Percentiles rank a stretch among this genome's conserved stretches.
These are phyloP conservation scores for Corythornis cristatus DNA, from an alignment of 2,113 vertebrate genomes.

Conservation along the genomic window DNA sequence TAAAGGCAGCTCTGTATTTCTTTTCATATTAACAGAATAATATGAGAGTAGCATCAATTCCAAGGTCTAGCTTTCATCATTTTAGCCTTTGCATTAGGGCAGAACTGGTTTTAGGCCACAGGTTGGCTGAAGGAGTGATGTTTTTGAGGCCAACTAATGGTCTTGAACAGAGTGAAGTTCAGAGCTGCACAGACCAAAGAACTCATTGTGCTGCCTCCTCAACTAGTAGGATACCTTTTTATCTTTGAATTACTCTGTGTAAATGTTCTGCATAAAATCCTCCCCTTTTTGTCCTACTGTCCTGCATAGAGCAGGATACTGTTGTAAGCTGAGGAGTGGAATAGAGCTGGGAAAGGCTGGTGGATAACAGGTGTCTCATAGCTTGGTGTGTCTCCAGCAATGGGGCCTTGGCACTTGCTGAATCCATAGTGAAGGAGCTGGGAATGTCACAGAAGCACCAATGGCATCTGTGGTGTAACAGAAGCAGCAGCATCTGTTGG, in stretches of 20 bases:
- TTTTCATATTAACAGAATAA: background rate
- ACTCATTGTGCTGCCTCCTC: background rate
- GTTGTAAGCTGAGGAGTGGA: background rate
- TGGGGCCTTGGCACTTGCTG: fast-evolving
- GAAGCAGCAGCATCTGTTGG: background rate
- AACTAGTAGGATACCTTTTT: background rate
- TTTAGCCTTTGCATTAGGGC: background rate
- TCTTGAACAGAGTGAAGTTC: background rate
- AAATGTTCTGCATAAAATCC: background rate
- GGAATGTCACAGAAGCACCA: too few relatives aligned
- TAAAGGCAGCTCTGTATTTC: background rate
- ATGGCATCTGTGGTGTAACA: background rate
- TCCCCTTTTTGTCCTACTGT: background rate
- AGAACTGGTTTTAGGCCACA: background rate
- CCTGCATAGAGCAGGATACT: background rate
- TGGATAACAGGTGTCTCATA: background rate
- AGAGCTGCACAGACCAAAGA: background rate
- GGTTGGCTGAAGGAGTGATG: background rate
- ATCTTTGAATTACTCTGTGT: background rate
- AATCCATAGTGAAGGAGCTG: background rate
- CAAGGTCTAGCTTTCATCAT: background rate
- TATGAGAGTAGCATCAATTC: background rate
- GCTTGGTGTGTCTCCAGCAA: background rate
- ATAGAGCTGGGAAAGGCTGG: background rate
- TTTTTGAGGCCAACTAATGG: background rate